phyloP scores from a whole-genome alignment of 2,888 invertebrate genomes.

The Panorpa germanica region DNA sequence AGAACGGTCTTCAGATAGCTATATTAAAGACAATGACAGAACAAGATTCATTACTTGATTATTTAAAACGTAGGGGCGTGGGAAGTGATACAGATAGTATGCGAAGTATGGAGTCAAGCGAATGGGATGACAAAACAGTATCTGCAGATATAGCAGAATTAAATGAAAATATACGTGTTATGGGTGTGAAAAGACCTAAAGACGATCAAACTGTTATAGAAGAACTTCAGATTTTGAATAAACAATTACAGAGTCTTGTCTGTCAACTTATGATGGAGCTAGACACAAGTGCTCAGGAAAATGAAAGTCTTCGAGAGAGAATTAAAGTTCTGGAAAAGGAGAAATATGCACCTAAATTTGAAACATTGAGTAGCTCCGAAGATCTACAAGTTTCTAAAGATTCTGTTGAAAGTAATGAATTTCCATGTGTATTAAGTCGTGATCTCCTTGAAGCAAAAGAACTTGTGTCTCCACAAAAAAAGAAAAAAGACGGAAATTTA shows the following conservation, averaged over 20 bases:
- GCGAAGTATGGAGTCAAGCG: slow-evolving; percentile 12
- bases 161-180: slow-evolving; percentile 15
- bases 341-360: too few species aligned
- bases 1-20: slow-evolving; percentile 29
- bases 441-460: too few species aligned
- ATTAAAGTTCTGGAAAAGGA: slow-evolving; percentile 35
- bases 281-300: slow-evolving; percentile 44
- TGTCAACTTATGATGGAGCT: slow-evolving; percentile 40
- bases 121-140: slow-evolving; percentile 9
- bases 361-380: too few species aligned
- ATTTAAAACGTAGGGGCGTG: slow-evolving; percentile 23
- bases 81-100: slow-evolving; percentile 20
- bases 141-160: slow-evolving; percentile 2
- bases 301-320: slow-evolving; percentile 33
- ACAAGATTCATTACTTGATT: slow-evolving; percentile 38
- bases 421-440: too few species aligned
- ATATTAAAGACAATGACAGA: slow-evolving; percentile 47
- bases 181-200: slow-evolving; percentile 36
- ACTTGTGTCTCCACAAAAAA: too few species aligned
- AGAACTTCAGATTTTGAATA: slow-evolving; percentile 43
- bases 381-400: too few species aligned
- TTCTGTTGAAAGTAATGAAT: too few species aligned
- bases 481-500: too few species aligned
- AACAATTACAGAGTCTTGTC: slow-evolving; percentile 34
- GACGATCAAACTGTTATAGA: slow-evolving; percentile 41